Percentiles rank a stretch among this genome's conserved stretches.
Conservation (phyloP, 1,140 invertebrate species). For the Lysiphlebus fabarum region DNA sequence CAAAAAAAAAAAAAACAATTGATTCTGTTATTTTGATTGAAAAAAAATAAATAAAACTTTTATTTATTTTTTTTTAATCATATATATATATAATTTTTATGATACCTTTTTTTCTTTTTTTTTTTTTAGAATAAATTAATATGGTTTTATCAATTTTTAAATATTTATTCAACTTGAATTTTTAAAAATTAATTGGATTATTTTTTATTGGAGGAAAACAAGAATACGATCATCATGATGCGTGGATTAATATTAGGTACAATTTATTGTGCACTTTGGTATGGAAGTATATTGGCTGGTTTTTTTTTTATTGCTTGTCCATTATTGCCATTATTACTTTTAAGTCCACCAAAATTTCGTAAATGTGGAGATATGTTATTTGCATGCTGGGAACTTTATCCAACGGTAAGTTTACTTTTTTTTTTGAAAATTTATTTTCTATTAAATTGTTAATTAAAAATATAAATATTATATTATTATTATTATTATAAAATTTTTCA, state of each 20-base stretch:
- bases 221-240: conserved; percentile 37
- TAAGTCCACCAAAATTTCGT: conserved; percentile 65
- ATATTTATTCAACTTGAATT: too few species aligned
- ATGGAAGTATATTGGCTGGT: conserved; percentile 58
- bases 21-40: conserved; percentile 3
- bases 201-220: conserved; percentile 20
- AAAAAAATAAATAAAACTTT: neutral
- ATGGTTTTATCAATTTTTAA: neutral
- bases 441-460: too few species aligned
- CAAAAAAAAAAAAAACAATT: conserved; percentile 2
- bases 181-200: too few species aligned
- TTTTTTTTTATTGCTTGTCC: conserved; percentile 68
- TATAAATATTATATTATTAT: neutral
- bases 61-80: too few species aligned
- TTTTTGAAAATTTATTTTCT: neutral
- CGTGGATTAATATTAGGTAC: conserved; percentile 47
- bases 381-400: conserved; percentile 76
- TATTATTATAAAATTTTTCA: conserved; percentile 46
- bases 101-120: too few species aligned
- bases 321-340: conserved; percentile 63
- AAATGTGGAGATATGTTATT: conserved; percentile 67
- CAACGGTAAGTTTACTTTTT: conserved; percentile 62
- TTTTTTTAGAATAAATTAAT: conserved; percentile 1
- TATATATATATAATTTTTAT: neutral
- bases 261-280: conserved; percentile 59